These are phyloP conservation scores for Grammomys dolichurus DNA, from an alignment of 2,113 vertebrate species.

Conservation along the genomic window DNA sequence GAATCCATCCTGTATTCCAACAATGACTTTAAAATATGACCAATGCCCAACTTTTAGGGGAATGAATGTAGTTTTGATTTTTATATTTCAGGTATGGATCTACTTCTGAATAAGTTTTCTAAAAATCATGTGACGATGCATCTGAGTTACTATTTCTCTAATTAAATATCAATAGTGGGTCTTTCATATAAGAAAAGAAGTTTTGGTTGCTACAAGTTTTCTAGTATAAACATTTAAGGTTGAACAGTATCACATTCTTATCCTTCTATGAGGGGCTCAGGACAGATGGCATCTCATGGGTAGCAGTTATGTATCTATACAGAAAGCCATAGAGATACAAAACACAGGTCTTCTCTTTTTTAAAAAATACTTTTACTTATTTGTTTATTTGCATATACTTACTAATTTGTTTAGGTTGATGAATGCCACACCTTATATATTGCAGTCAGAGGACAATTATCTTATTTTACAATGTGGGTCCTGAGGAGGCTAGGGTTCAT, in stretches of 20 bases:
- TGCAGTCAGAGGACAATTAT: not conserved
- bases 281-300: too few relatives aligned
- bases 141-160: not conserved
- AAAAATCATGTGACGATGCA: not conserved
- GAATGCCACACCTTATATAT: not conserved
- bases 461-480: not conserved
- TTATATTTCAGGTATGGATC: not conserved
- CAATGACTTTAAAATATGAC: not conserved
- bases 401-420: not conserved
- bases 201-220: not conserved
- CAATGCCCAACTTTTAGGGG: not conserved
- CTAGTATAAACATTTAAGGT: not conserved
- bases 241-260: not conserved
- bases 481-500: not conserved
- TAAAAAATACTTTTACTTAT: not conserved
- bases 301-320: accelerated
- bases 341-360: accelerated
- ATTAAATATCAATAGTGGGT: not conserved
- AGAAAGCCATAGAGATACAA: not conserved
- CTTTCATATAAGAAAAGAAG: not conserved
- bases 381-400: not conserved
- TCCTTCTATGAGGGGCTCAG: not conserved
- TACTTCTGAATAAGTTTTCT: not conserved
- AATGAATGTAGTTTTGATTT: not conserved
- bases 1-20: not conserved